phyloP scores from a whole-genome alignment of 2,888 invertebrate species.

The Tyria jacobaeae region DNA sequence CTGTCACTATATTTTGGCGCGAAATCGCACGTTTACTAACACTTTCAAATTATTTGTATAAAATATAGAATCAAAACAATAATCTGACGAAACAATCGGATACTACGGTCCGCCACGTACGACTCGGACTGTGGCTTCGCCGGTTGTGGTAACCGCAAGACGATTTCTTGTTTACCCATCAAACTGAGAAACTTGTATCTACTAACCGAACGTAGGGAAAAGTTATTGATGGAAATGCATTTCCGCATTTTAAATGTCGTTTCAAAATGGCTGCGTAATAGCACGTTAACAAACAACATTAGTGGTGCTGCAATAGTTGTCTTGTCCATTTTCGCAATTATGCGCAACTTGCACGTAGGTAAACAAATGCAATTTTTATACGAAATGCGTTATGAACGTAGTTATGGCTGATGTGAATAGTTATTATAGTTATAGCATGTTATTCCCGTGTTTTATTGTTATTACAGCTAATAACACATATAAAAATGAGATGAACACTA shows the following conservation, averaged over 20 bases:
- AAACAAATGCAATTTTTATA: conserved; percentile 34
- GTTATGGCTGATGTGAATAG: conserved; percentile 13
- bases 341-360: conserved; percentile 39
- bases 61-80: conserved; percentile 35
- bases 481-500: neutral
- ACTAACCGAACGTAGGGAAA: conserved; percentile 71
- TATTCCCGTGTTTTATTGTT: conserved; percentile 1
- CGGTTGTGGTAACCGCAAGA: conserved; percentile 68
- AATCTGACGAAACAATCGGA: conserved; percentile 30
- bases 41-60: conserved; percentile 47
- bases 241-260: conserved; percentile 69
- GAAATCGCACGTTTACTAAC: conserved; percentile 52
- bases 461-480: conserved; percentile 1
- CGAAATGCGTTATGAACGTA: conserved; percentile 28
- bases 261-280: conserved; percentile 73
- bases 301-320: conserved; percentile 61
- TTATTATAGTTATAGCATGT: conserved; percentile 4
- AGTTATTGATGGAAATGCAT: conserved; percentile 61
- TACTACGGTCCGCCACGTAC: conserved; percentile 74
- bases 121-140: conserved; percentile 75
- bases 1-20: conserved; percentile 67
- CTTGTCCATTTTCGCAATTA: conserved; percentile 68
- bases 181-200: conserved; percentile 50
- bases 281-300: conserved; percentile 55
- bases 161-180: conserved; percentile 77